A percentile compares a stretch with the other conserved stretches of the same genome.
These are phyloP conservation scores for Anticlea derivata DNA, from an alignment of 2,888 invertebrate species.

Conservation along the genomic window DNA sequence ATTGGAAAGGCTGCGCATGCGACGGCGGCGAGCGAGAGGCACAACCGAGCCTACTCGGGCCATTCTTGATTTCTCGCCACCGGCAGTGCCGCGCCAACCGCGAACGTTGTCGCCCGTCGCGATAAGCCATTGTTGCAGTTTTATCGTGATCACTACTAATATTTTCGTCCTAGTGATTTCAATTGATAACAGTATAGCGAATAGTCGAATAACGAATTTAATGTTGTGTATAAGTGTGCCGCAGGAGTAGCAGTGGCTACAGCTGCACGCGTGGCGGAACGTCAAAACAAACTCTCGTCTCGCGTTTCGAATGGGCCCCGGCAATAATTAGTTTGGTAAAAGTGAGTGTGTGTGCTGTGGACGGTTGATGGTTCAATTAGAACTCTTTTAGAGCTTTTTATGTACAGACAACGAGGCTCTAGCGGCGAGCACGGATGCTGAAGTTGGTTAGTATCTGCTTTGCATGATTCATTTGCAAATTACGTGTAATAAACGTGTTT, in stretches of 20 bases:
- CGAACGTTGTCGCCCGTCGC: slow-evolving; percentile 56
- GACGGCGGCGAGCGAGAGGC: slow-evolving; percentile 60
- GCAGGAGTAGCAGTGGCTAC: slow-evolving; percentile 12
- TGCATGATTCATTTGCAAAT: slow-evolving; percentile 42
- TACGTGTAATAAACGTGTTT: not conserved
- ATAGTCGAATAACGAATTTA: slow-evolving; percentile 63
- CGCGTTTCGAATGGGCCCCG: slow-evolving; percentile 70
- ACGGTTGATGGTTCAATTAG: slow-evolving; percentile 73
- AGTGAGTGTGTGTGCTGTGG: slow-evolving; percentile 79
- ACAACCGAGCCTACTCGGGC: slow-evolving; percentile 48
- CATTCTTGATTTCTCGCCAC: slow-evolving; percentile 63
- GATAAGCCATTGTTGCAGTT: slow-evolving; percentile 45
- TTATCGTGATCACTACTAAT: slow-evolving; percentile 48
- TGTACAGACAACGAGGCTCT: slow-evolving; percentile 51
- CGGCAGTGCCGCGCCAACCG: slow-evolving; percentile 72
- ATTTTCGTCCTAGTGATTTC: slow-evolving; percentile 59
- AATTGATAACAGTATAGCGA: slow-evolving; percentile 53
- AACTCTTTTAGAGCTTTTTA: slow-evolving; percentile 67
- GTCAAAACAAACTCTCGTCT: slow-evolving; percentile 72
- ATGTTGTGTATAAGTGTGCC: slow-evolving; percentile 60
- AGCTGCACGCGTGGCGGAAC: slow-evolving; percentile 68
- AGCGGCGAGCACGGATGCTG: slow-evolving; percentile 66
- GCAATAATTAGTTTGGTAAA: slow-evolving; percentile 78
- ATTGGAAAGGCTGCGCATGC: slow-evolving; percentile 49
- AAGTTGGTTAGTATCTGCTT: slow-evolving; percentile 70